phyloP scores from a whole-genome alignment of 2,797 vertebrate genomes.

The Silurus aristotelis region DNA sequence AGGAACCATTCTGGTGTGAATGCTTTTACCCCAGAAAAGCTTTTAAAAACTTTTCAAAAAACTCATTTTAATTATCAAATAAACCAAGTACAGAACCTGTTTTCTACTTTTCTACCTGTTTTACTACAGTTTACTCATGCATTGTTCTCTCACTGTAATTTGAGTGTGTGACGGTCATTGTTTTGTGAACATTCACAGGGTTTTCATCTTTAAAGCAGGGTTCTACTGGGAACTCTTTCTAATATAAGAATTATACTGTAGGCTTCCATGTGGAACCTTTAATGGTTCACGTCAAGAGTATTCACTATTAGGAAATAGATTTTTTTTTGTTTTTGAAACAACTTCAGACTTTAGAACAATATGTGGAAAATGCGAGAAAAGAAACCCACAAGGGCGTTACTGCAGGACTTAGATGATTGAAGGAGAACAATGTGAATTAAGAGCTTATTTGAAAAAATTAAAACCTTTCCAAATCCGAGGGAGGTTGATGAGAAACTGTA shows the following conservation, averaged over 20 bases:
- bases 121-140: not conserved
- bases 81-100: not conserved
- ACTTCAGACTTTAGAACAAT: constrained; percentile 40
- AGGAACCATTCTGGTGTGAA: not conserved
- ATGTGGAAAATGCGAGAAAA: constrained; percentile 65
- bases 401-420: constrained; percentile 56
- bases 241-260: not conserved
- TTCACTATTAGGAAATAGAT: not conserved
- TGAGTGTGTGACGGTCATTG: not conserved
- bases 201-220: not conserved
- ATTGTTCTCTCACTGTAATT: not conserved
- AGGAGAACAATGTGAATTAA: constrained; percentile 53
- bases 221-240: not conserved
- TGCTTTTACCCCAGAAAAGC: not conserved
- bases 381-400: constrained; percentile 64
- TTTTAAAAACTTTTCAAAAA: not conserved
- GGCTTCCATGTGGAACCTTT: not conserved
- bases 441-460: not conserved
- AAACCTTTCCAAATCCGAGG: constrained; percentile 19
- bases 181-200: not conserved
- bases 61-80: not conserved
- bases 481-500: not conserved
- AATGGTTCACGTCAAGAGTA: not conserved
- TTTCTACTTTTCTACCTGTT: not conserved
- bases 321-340: not conserved